These are phyloP conservation scores for Slavum lentiscoides DNA, from an alignment of 2,888 invertebrate genomes.

Conservation along the genomic window DNA sequence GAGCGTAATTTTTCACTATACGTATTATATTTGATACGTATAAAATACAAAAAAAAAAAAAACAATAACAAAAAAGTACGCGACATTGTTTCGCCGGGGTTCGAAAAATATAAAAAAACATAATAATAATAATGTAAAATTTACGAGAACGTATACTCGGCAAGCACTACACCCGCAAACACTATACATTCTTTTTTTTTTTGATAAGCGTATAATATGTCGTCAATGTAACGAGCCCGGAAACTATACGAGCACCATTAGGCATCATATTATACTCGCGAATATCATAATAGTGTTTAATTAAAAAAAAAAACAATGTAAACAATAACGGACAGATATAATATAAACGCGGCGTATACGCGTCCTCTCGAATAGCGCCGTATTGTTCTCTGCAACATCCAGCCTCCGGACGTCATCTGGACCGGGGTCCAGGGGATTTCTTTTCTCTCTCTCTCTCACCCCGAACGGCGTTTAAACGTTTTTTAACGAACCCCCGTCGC, in stretches of 20 bases:
- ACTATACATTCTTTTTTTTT: no score
- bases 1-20: no score
- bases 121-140: no score
- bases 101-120: no score
- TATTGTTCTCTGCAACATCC: constrained; percentile 1
- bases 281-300: constrained; percentile 33
- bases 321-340: constrained; percentile 15
- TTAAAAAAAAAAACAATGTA: constrained; percentile 41
- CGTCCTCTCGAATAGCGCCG: neutral
- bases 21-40: no score
- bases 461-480: constrained; percentile 40
- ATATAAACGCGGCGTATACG: no score
- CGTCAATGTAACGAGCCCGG: neutral
- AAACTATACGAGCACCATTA: neutral
- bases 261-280: neutral
- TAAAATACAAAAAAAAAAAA: no score
- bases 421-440: neutral
- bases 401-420: constrained; percentile 35
- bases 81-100: no score
- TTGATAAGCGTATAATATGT: neutral
- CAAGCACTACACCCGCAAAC: neutral
- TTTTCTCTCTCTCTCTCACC: neutral
- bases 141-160: no score
- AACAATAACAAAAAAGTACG: no score
- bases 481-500: constrained; percentile 28